Conservation (phyloP, 2,113 vertebrate species). For the Petromus typicus region DNA sequence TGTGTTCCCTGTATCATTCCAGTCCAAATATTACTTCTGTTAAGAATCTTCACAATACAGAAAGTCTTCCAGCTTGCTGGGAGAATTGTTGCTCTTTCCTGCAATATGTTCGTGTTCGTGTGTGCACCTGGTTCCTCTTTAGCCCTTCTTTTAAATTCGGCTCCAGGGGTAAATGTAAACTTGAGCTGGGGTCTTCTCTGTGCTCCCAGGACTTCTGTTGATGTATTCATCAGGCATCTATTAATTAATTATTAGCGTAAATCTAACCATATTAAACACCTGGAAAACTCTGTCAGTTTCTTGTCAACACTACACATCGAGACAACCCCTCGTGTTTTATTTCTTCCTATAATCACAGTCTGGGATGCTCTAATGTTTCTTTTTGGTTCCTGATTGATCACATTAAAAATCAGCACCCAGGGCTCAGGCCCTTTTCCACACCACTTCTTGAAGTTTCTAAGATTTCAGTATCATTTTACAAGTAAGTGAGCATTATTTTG, state of each 20-base stretch:
- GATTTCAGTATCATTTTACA: neutral
- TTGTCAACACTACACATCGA: too few species aligned
- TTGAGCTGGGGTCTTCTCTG: too few species aligned
- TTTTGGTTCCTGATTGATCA: neutral
- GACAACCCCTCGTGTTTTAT: too few species aligned
- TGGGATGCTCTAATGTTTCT: too few species aligned
- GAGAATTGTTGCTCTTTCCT: neutral
- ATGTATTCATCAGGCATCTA: neutral
- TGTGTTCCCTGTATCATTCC: neutral
- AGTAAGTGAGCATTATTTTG: neutral
- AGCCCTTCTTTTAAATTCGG: neutral
- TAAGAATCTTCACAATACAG: neutral
- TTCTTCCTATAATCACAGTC: too few species aligned
- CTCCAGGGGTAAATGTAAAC: neutral
- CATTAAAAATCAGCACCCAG: neutral
- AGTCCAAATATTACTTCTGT: too few species aligned
- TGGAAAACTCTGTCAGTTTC: neutral
- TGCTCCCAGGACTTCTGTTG: neutral
- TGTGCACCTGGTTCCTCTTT: neutral
- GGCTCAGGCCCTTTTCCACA: neutral
- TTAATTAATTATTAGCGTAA: neutral
- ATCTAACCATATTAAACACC: neutral
- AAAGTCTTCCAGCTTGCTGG: neutral
- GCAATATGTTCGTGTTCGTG: accelerated
- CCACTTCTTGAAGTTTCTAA: neutral